Base-by-base conservation (phyloP, 2,888 invertebrate genomes). In the Drosophila sordidula region DNA sequence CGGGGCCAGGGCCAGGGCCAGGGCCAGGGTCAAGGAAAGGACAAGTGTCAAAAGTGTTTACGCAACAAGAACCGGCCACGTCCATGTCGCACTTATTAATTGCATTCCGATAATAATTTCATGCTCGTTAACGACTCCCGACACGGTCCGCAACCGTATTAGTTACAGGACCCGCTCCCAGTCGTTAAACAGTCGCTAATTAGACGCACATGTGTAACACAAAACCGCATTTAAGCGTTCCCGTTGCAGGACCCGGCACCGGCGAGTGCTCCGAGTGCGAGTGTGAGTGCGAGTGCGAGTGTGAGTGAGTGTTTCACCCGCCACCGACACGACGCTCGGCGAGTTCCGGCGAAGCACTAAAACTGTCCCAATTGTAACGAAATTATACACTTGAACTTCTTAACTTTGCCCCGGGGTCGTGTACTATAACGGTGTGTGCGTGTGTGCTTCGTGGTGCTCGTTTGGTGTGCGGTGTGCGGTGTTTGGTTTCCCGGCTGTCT, bases 141-240 rank as follows among this genome's bases (percentile, higher is more conserved):
- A 47, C 47, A 66, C 47, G 74, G 72, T 26, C 29, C 59, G 66
- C 38, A 46, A 57, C 51, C 67, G 51, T 75, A 76, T 75, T 71
- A 62, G 72, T 75, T 76, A 71, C 76, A 76, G 76, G 56, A 69
- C 64, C 51, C 55, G 58, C 47, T 66, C 65, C 69, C 67, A 72
- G 75, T 75, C 78, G 72, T 77, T 83, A 81, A 89, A 87, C 83
- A 89, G 90, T 80, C 87, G 90, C 89, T 89, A 89, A 89, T 89
- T 89, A 90, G 89, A 78, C 87, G 80, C 90, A 90, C 82, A 88
- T 90, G 90, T 90, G 90, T 89, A 90, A 90, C 82, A 80, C 76
- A 87, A 90, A 89, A 90, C 90, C 90, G 75, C 90, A 85, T 87
- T 87, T 82, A 88, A 87, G 62, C 78, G 70, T 64, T 67, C 57